phyloP scores from a whole-genome alignment of 2,797 vertebrate species.

The Cirrhinus mrigala region DNA sequence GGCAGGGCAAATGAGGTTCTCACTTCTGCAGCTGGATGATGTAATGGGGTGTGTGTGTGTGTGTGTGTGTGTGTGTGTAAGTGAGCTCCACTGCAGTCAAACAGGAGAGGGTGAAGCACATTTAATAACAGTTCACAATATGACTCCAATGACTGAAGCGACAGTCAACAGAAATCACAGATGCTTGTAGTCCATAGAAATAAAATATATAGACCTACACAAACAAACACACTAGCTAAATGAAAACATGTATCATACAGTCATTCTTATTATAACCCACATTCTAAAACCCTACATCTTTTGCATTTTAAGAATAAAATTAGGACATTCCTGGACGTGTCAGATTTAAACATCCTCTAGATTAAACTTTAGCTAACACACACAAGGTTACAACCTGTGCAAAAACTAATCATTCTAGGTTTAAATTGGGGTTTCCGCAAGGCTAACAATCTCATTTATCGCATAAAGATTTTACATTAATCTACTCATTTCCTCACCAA shows the following conservation, averaged over 20 bases:
- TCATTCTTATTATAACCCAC: neutral
- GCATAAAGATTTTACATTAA: neutral
- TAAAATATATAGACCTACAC: neutral
- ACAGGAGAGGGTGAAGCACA: neutral
- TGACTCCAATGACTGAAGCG: neutral
- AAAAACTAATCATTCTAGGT: constrained; percentile 15
- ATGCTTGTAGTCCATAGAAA: neutral
- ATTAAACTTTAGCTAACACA: neutral
- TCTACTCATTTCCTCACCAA: constrained; percentile 29
- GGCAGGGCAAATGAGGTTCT: constrained; percentile 30
- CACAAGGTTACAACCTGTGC: neutral
- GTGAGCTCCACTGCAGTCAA: neutral
- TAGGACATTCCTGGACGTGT: neutral
- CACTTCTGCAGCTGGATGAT: constrained; percentile 47
- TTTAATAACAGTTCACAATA: neutral
- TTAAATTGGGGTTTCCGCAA: constrained; percentile 12
- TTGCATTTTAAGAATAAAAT: neutral
- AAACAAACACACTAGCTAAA: neutral
- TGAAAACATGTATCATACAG: neutral
- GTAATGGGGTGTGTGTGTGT: constrained; percentile 26
- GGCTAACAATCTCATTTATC: constrained; percentile 7
- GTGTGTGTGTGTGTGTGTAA: constrained; percentile 5
- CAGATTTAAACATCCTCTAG: neutral
- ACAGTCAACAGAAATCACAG: neutral
- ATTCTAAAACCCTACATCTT: neutral